phyloP scores from a whole-genome alignment of 2,113 vertebrate species.

The Strix uralensis region DNA sequence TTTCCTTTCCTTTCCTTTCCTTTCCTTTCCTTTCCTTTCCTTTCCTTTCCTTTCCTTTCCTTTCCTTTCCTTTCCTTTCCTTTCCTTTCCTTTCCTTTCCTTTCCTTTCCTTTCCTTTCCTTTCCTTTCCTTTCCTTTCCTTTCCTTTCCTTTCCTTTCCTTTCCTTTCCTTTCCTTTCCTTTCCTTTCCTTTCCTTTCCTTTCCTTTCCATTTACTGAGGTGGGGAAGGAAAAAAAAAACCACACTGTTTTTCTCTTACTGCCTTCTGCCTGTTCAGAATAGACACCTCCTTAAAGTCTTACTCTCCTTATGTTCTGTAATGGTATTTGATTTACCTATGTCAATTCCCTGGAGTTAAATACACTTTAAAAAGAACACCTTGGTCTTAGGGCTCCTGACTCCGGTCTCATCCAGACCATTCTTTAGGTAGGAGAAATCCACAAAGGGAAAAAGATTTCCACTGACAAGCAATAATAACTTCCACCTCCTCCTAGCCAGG shows the following conservation, averaged over 20 bases:
- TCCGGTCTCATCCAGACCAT: background rate
- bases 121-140: too few relatives aligned
- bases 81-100: background rate
- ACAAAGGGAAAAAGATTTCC: background rate
- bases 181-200: background rate
- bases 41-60: background rate
- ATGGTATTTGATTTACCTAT: background rate
- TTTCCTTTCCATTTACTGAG: background rate
- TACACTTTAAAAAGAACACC: background rate
- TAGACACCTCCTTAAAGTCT: background rate
- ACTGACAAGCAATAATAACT: background rate
- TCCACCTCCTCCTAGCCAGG: background rate
- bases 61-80: background rate
- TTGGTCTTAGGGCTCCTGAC: background rate
- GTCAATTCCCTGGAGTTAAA: background rate
- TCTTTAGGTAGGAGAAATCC: background rate
- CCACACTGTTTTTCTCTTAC: background rate
- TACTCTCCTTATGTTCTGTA: background rate
- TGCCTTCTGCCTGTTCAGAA: background rate
- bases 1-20: background rate
- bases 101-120: background rate
- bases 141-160: too few relatives aligned
- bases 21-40: background rate
- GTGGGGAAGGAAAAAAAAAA: accelerated
- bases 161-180: too few relatives aligned